These are phyloP conservation scores for Xestobium rufovillosum DNA, from an alignment of 2,888 invertebrate species.

Conservation along the genomic window DNA sequence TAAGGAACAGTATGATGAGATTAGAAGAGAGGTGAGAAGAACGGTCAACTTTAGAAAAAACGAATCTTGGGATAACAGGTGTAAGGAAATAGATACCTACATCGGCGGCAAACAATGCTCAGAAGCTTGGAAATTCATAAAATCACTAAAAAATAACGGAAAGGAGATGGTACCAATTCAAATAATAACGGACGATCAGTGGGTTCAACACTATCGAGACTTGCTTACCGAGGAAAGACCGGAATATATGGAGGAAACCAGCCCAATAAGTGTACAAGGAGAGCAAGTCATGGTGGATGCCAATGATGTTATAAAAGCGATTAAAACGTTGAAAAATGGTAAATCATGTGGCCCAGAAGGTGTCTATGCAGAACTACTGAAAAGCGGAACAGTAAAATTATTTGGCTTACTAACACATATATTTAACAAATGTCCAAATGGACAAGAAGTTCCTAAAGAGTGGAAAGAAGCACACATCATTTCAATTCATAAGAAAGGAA, in stretches of 20 bases:
- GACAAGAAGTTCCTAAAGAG: conserved; percentile 5
- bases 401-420: conserved; percentile 3
- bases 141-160: conserved; percentile 6
- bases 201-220: conserved; percentile 6
- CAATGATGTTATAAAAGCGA: conserved; percentile 5
- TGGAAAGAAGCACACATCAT: conserved; percentile 5
- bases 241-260: conserved; percentile 4
- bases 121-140: no score
- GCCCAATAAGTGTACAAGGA: conserved; percentile 5
- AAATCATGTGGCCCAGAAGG: conserved; percentile 11
- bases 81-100: no score
- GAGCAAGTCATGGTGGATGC: conserved; percentile 7
- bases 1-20: neutral
- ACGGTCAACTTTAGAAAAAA: neutral
- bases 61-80: conserved; percentile 4
- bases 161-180: conserved; percentile 3
- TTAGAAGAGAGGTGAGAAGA: conserved; percentile 1
- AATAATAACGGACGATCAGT: conserved; percentile 2
- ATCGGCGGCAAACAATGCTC: no score
- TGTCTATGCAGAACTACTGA: conserved; percentile 9
- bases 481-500: conserved; percentile 7
- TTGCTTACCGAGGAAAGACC: conserved; percentile 5
- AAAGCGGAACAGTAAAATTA: conserved; percentile 4
- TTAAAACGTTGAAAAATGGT: conserved; percentile 7
- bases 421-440: conserved; percentile 5